Conservation (phyloP, 2,113 vertebrate genomes). For the Protomyctophum bolini region DNA sequence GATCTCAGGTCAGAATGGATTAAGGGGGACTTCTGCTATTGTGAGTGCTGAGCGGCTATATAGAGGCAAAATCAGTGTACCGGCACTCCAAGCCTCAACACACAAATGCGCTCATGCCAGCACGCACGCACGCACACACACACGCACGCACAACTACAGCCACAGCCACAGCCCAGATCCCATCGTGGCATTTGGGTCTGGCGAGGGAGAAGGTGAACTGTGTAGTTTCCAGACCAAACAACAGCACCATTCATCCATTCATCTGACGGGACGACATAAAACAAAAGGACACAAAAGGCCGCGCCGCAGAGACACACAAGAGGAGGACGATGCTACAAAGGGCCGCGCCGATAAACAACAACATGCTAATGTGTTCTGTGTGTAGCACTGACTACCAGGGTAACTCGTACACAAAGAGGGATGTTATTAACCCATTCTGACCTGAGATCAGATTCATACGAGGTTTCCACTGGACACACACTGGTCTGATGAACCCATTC, state of each 20-base stretch:
- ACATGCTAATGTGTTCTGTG: background rate
- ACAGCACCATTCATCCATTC: constrained; percentile 58
- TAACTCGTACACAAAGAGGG: background rate
- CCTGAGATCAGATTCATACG: too few relatives aligned
- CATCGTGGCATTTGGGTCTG: constrained; percentile 28
- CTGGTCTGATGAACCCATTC: too few relatives aligned
- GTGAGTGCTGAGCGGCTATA: background rate
- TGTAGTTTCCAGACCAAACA: constrained; percentile 55
- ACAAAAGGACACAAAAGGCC: constrained; percentile 52
- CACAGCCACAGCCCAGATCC: too few relatives aligned
- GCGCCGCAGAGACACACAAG: constrained; percentile 20
- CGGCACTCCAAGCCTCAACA: constrained; percentile 22
- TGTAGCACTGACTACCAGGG: background rate
- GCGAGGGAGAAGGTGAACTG: constrained; percentile 43
- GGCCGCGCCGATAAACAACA: constrained; percentile 34
- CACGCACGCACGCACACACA: background rate
- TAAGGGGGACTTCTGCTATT: background rate
- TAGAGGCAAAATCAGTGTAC: constrained; percentile 9
- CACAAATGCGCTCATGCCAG: background rate
- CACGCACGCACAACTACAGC: background rate
- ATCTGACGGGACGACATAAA: constrained; percentile 40
- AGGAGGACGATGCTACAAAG: constrained; percentile 40
- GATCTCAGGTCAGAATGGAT: too few relatives aligned
- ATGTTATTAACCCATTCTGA: too few relatives aligned
- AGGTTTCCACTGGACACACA: too few relatives aligned